phyloP scores from a whole-genome alignment of 1,140 invertebrate genomes.

The Caenorhabditis latens region DNA sequence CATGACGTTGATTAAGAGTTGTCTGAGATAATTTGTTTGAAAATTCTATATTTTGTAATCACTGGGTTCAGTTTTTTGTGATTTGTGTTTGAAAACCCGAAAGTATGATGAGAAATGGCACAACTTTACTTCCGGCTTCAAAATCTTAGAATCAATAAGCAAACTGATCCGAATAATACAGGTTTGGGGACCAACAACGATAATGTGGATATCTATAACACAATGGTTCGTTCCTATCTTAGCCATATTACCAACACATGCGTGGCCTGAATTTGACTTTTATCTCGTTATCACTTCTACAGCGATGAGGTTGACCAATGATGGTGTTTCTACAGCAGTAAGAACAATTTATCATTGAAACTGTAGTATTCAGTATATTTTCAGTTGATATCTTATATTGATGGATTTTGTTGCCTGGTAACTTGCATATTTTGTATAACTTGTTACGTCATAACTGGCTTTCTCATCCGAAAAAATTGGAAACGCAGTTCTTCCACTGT shows the following conservation, averaged over 20 bases:
- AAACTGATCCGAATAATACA: background rate
- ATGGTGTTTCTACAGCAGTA: slow-evolving; percentile 8
- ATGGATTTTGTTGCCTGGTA: background rate
- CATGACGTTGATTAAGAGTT: too few relatives aligned
- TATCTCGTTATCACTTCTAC: background rate
- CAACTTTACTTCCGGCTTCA: too few relatives aligned
- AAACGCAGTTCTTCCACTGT: background rate
- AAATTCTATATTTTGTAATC: too few relatives aligned
- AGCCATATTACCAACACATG: background rate
- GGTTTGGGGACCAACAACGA: slow-evolving; percentile 12
- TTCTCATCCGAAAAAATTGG: slow-evolving; percentile 15
- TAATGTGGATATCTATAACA: background rate
- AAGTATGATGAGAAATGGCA: too few relatives aligned
- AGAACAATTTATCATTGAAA: background rate
- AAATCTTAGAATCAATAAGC: background rate
- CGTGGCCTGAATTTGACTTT: background rate
- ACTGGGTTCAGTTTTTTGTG: too few relatives aligned
- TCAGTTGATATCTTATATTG: slow-evolving; percentile 27
- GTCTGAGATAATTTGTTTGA: too few relatives aligned
- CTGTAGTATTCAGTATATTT: background rate
- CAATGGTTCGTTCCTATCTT: slow-evolving; percentile 21
- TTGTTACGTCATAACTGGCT: background rate
- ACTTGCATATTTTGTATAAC: background rate
- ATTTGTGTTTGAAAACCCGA: too few relatives aligned
- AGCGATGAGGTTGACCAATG: slow-evolving; percentile 16